Percentiles rank a stretch among this genome's conserved stretches.
Evolutionary conservation across 2,113 vertebrate species (phyloP).

Genomic region (Chaetorhynchus papuensis): DNA sequence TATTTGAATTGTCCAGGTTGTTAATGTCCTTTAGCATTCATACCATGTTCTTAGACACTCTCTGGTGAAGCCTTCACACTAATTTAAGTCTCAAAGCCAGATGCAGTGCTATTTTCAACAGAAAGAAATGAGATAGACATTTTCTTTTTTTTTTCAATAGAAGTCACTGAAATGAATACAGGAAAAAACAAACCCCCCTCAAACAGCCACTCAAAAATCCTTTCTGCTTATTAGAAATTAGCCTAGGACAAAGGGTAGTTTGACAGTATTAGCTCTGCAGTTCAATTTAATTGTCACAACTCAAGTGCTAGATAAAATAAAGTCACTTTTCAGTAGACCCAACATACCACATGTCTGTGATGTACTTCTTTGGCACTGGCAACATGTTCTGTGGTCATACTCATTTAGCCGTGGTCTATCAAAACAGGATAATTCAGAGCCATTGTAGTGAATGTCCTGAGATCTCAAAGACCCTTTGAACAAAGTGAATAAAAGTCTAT

Average conservation of each 20-base stretch:
- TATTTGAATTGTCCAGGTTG: not conserved
- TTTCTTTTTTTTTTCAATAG: not conserved
- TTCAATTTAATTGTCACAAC: not conserved
- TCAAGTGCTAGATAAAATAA: not conserved
- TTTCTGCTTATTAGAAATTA: not conserved
- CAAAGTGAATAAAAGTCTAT: not conserved
- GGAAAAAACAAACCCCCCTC: not conserved
- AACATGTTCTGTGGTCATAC: slow-evolving; percentile 76
- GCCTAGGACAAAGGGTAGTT: not conserved
- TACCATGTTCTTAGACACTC: not conserved
- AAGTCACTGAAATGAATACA: not conserved
- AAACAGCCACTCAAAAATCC: not conserved
- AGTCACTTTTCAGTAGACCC: not conserved
- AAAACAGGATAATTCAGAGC: slow-evolving; percentile 87
- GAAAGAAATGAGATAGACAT: not conserved
- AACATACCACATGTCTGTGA: slow-evolving; percentile 83
- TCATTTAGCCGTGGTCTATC: slow-evolving; percentile 77
- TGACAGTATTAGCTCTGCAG: not conserved
- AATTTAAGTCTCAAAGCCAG: not conserved
- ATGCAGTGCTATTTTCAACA: not conserved
- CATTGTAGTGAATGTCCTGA: slow-evolving; percentile 82
- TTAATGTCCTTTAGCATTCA: not conserved
- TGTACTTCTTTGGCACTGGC: slow-evolving; percentile 79
- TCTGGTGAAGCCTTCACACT: not conserved
- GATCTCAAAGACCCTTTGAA: slow-evolving; percentile 79